Percentiles rank a stretch among this genome's conserved stretches.
These are phyloP conservation scores for Spodoptera littoralis DNA, from an alignment of 2,888 invertebrate species.

Conservation along the genomic window DNA sequence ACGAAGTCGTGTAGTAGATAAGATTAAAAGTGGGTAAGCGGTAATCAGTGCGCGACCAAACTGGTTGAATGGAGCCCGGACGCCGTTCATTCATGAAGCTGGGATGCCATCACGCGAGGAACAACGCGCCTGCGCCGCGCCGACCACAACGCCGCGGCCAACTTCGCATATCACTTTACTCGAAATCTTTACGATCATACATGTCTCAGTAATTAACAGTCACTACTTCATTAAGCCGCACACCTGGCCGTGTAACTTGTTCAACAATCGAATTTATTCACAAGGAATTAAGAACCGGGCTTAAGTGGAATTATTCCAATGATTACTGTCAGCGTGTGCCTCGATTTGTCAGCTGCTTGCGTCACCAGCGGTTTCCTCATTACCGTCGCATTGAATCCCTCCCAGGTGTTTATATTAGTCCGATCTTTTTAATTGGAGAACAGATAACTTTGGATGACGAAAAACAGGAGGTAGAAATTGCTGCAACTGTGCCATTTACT, in stretches of 20 bases:
- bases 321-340: slow-evolving; percentile 41
- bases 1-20: slow-evolving; percentile 81
- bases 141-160: slow-evolving; percentile 46
- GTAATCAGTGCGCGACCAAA: slow-evolving; percentile 87
- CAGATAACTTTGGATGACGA: slow-evolving; percentile 52
- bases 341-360: slow-evolving; percentile 64
- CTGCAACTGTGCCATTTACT: slow-evolving; percentile 66
- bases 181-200: slow-evolving; percentile 44
- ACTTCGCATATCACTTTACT: slow-evolving; percentile 46
- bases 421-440: slow-evolving; percentile 59
- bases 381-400: slow-evolving; percentile 45
- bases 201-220: slow-evolving; percentile 41
- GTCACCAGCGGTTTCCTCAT: slow-evolving; percentile 47
- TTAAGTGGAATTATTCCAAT: slow-evolving; percentile 52
- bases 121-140: slow-evolving; percentile 21
- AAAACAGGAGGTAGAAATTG: slow-evolving; percentile 58
- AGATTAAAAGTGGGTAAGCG: slow-evolving; percentile 82
- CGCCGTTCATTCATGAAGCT: slow-evolving; percentile 82
- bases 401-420: slow-evolving; percentile 53
- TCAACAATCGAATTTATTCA: slow-evolving; percentile 46
- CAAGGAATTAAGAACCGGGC: slow-evolving; percentile 34
- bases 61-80: slow-evolving; percentile 83
- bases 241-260: slow-evolving; percentile 42
- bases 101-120: slow-evolving; percentile 84
- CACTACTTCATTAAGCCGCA: slow-evolving; percentile 47